These are phyloP conservation scores for Channa argus DNA, from an alignment of 2,113 vertebrate genomes.

Conservation along the genomic window DNA sequence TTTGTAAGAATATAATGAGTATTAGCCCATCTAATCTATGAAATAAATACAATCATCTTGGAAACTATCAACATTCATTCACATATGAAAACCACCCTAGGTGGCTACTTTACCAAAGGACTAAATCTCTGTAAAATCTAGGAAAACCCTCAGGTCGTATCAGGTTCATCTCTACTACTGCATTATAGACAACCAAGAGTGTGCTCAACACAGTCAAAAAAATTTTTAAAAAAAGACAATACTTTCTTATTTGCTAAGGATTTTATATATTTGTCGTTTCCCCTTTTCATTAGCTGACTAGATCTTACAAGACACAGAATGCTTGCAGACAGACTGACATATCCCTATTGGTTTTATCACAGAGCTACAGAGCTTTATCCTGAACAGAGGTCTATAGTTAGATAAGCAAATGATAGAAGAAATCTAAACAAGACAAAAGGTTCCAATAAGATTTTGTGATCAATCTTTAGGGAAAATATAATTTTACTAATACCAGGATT, in stretches of 20 bases:
- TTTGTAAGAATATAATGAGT: constrained; percentile 26
- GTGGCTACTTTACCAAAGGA: constrained; percentile 39
- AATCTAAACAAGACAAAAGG: no score
- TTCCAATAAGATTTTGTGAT: no score
- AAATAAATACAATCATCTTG: constrained; percentile 44
- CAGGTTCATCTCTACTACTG: constrained; percentile 33
- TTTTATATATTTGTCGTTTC: neutral
- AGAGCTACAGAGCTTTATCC: no score
- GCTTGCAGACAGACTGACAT: neutral
- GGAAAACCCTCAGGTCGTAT: constrained; percentile 38
- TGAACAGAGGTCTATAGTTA: no score
- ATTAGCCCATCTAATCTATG: constrained; percentile 31
- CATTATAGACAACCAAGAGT: constrained; percentile 9
- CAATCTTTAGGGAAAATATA: no score
- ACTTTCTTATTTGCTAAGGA: neutral
- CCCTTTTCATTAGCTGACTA: no score
- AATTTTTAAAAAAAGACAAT: neutral
- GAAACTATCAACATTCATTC: constrained; percentile 50
- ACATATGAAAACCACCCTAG: constrained; percentile 43
- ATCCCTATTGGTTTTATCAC: no score
- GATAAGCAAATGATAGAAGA: no score
- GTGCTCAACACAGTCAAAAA: neutral
- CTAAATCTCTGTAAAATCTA: constrained; percentile 54
- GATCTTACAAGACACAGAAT: no score
- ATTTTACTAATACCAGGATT: no score